These are phyloP conservation scores for Sceliomorpha sp. DNA, from an alignment of 2,888 invertebrate genomes.

Conservation along the genomic window DNA sequence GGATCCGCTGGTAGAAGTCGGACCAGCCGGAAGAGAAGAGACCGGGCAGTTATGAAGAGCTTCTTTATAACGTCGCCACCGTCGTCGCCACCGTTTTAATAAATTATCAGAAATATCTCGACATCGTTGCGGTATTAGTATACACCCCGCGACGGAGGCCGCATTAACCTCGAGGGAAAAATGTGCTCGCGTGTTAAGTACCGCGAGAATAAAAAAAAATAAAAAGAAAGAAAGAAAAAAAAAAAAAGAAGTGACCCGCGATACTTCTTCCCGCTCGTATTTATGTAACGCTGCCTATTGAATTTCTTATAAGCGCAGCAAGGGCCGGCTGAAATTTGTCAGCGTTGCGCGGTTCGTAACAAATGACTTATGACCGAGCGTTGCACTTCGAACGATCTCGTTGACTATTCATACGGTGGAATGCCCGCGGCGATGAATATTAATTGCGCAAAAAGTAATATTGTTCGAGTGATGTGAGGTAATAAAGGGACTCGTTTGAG, in stretches of 20 bases:
- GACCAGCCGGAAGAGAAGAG: slow-evolving; percentile 27
- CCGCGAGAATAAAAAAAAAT: not conserved
- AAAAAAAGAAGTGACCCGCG: no score
- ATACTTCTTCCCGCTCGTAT: slow-evolving; percentile 18
- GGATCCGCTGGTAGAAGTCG: slow-evolving; percentile 34
- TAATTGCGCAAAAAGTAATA: slow-evolving; percentile 24
- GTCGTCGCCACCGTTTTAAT: slow-evolving; percentile 31
- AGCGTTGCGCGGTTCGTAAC: slow-evolving; percentile 1
- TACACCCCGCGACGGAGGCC: slow-evolving; percentile 1
- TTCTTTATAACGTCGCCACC: slow-evolving; percentile 40
- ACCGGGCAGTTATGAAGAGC: slow-evolving; percentile 51
- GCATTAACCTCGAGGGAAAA: slow-evolving; percentile 13
- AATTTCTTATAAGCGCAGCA: slow-evolving; percentile 1
- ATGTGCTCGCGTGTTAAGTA: slow-evolving; percentile 19
- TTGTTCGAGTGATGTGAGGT: slow-evolving; percentile 11
- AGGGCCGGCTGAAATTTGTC: not conserved
- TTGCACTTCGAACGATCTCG: slow-evolving; percentile 14
- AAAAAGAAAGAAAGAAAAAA: no score
- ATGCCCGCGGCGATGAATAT: slow-evolving; percentile 24
- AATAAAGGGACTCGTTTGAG: slow-evolving; percentile 19
- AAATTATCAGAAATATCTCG: slow-evolving; percentile 48
- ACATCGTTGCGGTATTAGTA: slow-evolving; percentile 37
- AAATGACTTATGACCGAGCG: slow-evolving; percentile 4
- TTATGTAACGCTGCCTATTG: slow-evolving; percentile 15
- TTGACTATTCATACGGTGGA: slow-evolving; percentile 23